Evolutionary conservation across 2,797 vertebrate species (phyloP), one percentile per base, ranked within the genome.

Genomic region (Decapterus maruadsi): DNA sequence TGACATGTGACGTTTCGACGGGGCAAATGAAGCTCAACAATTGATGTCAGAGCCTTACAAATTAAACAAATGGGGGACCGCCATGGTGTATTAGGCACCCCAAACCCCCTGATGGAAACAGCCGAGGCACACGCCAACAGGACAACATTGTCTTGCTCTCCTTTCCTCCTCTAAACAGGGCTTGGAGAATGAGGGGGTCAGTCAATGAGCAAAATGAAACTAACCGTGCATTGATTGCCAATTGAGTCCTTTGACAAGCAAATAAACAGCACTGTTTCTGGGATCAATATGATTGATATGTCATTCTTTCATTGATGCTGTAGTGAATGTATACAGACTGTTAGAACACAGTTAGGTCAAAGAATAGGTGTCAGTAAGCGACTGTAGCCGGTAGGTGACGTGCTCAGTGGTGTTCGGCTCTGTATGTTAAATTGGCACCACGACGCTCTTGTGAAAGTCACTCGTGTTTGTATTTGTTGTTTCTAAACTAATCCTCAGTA

Each of bases 1-100:
- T 95, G 95, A 95, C 94, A 94, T 94, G 94, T 95, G 94, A 95
- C 84, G 91, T 93, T 92, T 92, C 92, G 93, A 95, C 92, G 76
- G 91, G 89, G 90, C 94, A 95, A 96, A 95, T 94, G 94, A 95
- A 95, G 93, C 95, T 95, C 94, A 95, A 95, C 95, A 95, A 95
- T 95, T 95, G 93, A 95, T 95, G 94, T 95, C 95, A 94, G 93
- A 94, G 93, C 94, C 94, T 95, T 95, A 95, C 95, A 95, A 94
- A 95, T 94, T 94, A 95, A 95, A 95, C 94, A 95, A 95, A 95
- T 95, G 93, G 93, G 94, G 91, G 90, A 93, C 83, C 87, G 92
- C 93, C 91, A 94, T 94, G 94, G 93, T 94, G 93, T 94, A 91
- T 95, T 95, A 95, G 91, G 93, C 92, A 94, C 90, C 94, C 92